Evolutionary conservation across 2,797 vertebrate genomes (phyloP).

Genomic region (Tangara arthus): DNA sequence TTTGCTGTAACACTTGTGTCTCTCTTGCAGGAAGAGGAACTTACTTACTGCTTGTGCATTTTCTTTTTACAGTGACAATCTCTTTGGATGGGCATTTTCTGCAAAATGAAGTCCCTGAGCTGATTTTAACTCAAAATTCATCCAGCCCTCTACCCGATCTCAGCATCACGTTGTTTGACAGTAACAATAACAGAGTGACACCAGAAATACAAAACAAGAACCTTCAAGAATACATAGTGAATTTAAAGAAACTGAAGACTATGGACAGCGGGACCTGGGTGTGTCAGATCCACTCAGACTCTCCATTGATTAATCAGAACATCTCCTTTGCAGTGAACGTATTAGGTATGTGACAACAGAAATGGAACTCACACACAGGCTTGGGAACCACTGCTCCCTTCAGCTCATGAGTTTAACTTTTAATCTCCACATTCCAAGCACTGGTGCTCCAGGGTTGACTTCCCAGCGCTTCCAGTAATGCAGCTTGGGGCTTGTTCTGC

Average conservation of each 20-base stretch:
- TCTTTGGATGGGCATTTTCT: background rate
- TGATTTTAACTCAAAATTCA: constrained; percentile 46
- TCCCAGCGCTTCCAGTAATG: background rate
- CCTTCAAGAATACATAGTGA: background rate
- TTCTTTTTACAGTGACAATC: constrained; percentile 49
- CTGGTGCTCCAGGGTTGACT: background rate
- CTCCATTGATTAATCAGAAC: background rate
- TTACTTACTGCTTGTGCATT: background rate
- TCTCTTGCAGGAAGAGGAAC: background rate
- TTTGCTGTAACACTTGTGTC: background rate
- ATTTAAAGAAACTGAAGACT: background rate
- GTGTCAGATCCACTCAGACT: constrained; percentile 19
- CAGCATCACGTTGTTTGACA: background rate
- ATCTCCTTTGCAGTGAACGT: constrained; percentile 48
- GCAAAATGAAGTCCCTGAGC: background rate
- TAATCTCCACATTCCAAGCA: background rate
- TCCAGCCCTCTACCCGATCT: fast-evolving
- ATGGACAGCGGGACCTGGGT: constrained; percentile 54
- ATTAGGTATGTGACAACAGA: constrained; percentile 64
- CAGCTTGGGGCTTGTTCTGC: background rate
- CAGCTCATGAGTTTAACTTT: background rate
- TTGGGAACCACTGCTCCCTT: background rate
- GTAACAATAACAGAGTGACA: background rate
- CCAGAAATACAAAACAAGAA: fast-evolving
- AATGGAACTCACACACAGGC: background rate